Evolutionary conservation across 2,113 vertebrate species (phyloP), one percentile per base, ranked within the genome.

Genomic region (Hippocampus mohnikei): DNA sequence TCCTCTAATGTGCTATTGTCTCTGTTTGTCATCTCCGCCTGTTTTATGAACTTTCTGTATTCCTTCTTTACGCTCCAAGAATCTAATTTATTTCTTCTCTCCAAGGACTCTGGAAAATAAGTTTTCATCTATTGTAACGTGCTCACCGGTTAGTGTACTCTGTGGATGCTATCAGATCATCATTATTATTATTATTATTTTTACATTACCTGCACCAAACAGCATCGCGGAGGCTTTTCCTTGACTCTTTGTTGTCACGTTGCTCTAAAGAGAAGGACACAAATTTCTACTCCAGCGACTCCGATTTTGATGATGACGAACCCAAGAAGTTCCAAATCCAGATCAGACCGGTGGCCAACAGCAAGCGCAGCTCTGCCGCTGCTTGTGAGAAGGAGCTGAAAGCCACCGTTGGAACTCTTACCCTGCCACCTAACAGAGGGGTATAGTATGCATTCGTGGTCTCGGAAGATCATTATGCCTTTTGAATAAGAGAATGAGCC

Each of bases 221-320:
- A 44, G 2, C 10, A 48, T 42, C 13, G 13, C n/a, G 4, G 48
- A 20, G 18, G 15, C 40, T 80, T 74, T 41, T 88, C 94, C 95
- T 96, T 96, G 88, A 96, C 94, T 0, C 1, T 15, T 40, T 71
- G 9, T 56, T 60, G 71, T 40, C 33, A 93, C 92, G 91, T 76
- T 92, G 86, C 75, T 75, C 90, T 77, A 92, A 86, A 1, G 91
- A 93, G 8, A 93, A 82, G 2, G 93, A 93, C 67, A 91, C 80
- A 74, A 90, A 90, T 53, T 92, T 93, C 66, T 96, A 94, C 10
- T 99, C 96, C 78, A 98, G 96, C 0, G 96, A 98, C 77, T 98
- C 96, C 0, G 96, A 99, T 85, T 98, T 96, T 0, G 96, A 96
- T 0, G 96, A 97, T 0, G 96, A 96, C 0, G 96, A 98, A 50